Evolutionary conservation across 2,797 vertebrate species (phyloP), one percentile per base, ranked within the genome.

Genomic region (Malurus splendens): DNA sequence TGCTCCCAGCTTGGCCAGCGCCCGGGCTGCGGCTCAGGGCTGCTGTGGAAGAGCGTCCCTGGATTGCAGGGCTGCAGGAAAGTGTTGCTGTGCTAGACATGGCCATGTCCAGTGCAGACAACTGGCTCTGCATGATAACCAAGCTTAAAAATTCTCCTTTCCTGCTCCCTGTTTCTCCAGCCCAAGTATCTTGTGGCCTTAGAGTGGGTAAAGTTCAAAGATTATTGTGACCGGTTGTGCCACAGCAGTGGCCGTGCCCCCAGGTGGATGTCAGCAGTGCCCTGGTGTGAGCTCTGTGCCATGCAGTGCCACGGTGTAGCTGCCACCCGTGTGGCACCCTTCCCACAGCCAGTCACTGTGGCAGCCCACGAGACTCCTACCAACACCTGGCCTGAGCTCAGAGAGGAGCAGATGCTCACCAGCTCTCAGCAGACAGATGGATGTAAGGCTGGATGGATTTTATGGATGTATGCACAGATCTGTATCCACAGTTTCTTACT

Each of bases 281-380:
- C 19, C 30, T 23, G 55, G 14, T 1, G 2, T 4, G 33, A 55
- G 47, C 22, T 59, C 52, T 48, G 19, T 42, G 61, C n/a, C 3
- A 0, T 27, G 14, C 19, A 2, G 5, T 9, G 14, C 18, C 41
- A 5, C 0, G 0, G 47, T 15, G 20, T 52, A 55, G 54, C 65
- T 0, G 0, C 27, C 30, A 5, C n/a, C 33, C 0, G 0, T n/a
- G 60, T 27, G 25, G 42, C 28, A 47, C 1, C 0, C 11, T 39
- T 50, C 24, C 54, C 5, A 0, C 8, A 65, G 56, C 45, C 48
- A 77, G 54, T 24, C 1, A 0, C 18, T 0, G 0, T 7, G 11
- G 14, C 32, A 44, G 41, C 32, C 0, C 0, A 1, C 4, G 6
- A 42, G 44, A 13, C 73, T 57, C 42, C 82, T 44, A 22, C 61